These are phyloP conservation scores for Drosophila mercatorum DNA, from an alignment of 2,888 invertebrate species.

Conservation along the genomic window DNA sequence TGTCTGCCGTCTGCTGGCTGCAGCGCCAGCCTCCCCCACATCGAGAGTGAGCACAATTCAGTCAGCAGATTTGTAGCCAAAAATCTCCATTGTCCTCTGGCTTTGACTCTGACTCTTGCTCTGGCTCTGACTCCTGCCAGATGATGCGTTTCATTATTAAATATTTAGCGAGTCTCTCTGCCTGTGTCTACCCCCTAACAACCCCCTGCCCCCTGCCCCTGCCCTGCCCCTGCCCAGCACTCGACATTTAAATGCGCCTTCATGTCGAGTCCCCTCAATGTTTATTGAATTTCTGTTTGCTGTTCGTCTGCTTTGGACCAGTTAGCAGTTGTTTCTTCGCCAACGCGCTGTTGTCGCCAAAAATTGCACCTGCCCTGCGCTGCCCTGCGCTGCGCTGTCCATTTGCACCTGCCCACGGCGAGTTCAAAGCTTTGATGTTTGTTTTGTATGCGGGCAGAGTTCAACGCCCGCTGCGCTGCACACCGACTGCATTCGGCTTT, in stretches of 20 bases:
- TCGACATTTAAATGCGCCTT: conserved; percentile 44
- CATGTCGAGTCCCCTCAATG: conserved; percentile 22
- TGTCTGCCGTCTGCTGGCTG: conserved; percentile 60
- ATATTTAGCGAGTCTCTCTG: conserved; percentile 56
- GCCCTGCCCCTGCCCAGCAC: neutral
- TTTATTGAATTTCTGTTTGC: conserved; percentile 59
- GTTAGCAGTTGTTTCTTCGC: conserved; percentile 55
- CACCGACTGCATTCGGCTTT: conserved; percentile 30
- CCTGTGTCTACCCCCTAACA: neutral
- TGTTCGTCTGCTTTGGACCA: conserved; percentile 50
- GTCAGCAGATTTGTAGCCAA: conserved; percentile 40
- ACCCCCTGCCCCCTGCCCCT: neutral
- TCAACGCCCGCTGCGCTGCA: conserved; percentile 55
- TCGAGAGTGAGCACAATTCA: conserved; percentile 57
- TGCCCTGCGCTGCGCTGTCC: conserved; percentile 39
- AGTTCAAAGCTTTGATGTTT: conserved; percentile 56
- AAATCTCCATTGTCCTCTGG: conserved; percentile 22
- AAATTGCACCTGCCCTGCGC: conserved; percentile 68
- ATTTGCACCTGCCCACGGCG: conserved; percentile 70
- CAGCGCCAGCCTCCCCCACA: conserved; percentile 25
- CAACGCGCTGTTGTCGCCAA: conserved; percentile 23
- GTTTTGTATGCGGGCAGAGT: conserved; percentile 50
- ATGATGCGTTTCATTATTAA: conserved; percentile 71
- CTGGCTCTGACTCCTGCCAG: conserved; percentile 48
- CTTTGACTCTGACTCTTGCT: conserved; percentile 1